phyloP scores from a whole-genome alignment of 2,888 invertebrate species.

The Noctua janthina region DNA sequence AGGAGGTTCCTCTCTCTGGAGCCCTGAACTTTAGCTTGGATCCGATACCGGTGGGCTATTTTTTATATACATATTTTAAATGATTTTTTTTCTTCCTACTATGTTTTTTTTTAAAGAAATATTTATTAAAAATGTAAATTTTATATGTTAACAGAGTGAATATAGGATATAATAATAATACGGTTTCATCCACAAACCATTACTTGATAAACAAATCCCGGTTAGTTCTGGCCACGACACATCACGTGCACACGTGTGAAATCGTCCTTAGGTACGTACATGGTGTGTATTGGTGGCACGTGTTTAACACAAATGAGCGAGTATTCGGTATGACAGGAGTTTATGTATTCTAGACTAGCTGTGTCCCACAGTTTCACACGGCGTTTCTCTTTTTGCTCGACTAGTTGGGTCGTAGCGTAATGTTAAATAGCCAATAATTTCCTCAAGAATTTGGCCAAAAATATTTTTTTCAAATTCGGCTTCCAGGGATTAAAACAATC shows the following conservation, averaged over 20 bases:
- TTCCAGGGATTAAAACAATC: not conserved
- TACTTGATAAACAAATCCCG: slow-evolving; percentile 26
- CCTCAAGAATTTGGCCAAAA: not conserved
- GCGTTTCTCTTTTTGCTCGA: not conserved
- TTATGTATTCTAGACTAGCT: not conserved
- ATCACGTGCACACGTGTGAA: slow-evolving; percentile 39
- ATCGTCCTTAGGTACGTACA: not conserved
- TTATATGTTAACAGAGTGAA: too few relatives aligned
- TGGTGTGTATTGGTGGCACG: slow-evolving; percentile 19
- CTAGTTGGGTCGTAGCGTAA: not conserved
- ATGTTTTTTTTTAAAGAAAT: too few relatives aligned
- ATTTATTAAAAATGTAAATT: too few relatives aligned
- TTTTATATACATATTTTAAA: too few relatives aligned
- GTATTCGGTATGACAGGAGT: not conserved
- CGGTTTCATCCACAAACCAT: not conserved
- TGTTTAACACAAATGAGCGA: slow-evolving; percentile 25
- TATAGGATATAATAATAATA: too few relatives aligned
- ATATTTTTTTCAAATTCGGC: too few relatives aligned
- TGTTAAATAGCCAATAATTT: not conserved
- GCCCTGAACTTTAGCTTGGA: too few relatives aligned
- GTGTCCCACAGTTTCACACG: not conserved
- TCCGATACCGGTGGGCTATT: too few relatives aligned
- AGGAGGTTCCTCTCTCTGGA: too few relatives aligned
- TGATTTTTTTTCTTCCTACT: too few relatives aligned
- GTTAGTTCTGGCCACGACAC: slow-evolving; percentile 36